Base-by-base conservation (phyloP, 2,113 vertebrate genomes). In the Tachycineta bicolor region DNA sequence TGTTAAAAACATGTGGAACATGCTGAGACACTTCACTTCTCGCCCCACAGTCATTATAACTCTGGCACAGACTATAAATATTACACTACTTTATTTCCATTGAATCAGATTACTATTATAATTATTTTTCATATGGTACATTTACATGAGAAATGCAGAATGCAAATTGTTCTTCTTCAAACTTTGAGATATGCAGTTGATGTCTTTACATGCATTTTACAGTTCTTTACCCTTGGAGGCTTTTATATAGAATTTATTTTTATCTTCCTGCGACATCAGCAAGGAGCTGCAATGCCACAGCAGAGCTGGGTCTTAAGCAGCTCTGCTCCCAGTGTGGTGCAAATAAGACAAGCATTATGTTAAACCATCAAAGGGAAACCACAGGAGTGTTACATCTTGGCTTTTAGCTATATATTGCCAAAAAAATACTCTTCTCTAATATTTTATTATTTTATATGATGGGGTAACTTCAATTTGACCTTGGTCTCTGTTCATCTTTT, bases 1-100 rank as follows among this genome's bases (percentile, higher is more conserved):
- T 98, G 98, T 98, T 98, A 98, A 97, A 96, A 98, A 98, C 98
- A 98, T 98, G 98, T 97, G 97, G 98, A 98, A 98, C 98, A 98
- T 98, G 98, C 98, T 98, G 98, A 95, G 98, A 97, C 97, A 98
- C 97, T 98, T 98, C 98, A 97, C 97, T 98, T 98, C 97, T 98
- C 96, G 67, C 97, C 98, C 97, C 92, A 69, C 92, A 97, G 97
- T 98, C 98, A 98, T 98, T 97, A 97, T 94, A 96, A 97, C 96
- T 97, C 97, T 98, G 97, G 97, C 98, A 95, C 82, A 91, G 94
- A 97, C 97, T 97, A 98, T 98, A 98, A 98, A 98, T 98, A 98
- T 98, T 98, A 94, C 69, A 96, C 94, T 98, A 98, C 96, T 98
- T 98, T 97, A 97, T 98, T 98, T 98, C 97, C 94, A 97, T 98